Base-by-base conservation (phyloP, 1,140 invertebrate species). In the Manduca sexta region DNA sequence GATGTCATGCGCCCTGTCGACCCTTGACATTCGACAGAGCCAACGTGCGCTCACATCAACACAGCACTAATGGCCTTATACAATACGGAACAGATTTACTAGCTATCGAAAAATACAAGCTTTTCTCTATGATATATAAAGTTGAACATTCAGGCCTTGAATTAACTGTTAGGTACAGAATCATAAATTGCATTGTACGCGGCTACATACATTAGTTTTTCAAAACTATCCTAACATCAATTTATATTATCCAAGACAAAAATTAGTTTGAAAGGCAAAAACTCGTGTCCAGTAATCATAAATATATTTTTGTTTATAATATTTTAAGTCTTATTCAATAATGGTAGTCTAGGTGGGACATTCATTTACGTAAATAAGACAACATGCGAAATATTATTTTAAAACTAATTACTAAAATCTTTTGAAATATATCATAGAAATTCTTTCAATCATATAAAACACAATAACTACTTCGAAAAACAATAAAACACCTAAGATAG, bases 271-370 rank as follows among this genome's bases (percentile, higher is more conserved):
- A 7, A 31, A 56, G 51, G 45, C 45, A 37, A 33, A 53, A 34
- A 47, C 6, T 12, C 39, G 18, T 30, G 38, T 33, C 44, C 48
- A 46, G 38, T 50, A 43, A 43, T 41, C 46, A 43, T 42, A 30
- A 40, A 47, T 44, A 51, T 29, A 43, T 43, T 49, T 42, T 56
- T 60, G 29, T 56, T 64, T 63, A 60, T 72, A 66, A 59, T 38
- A 61, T 68, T 66, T 74, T 64, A 69, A 74, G 54, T 61, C 75
- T 78, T 76, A 81, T 52, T 52, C 43, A 49, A 68, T 78, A 79
- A 71, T 66, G 68, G 71, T 79, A 74, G 44, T 62, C 74, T 81
- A 84, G 80, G 80, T 84, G 80, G 80, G 80, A 80, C 70, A 69
- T 69, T 75, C 60, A 70, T 68, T 65, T 72, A 73, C 17, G 59